Percentiles rank a stretch among this genome's conserved stretches.
phyloP scores from a whole-genome alignment of 2,888 invertebrate genomes.

The Mechanitis mazaeus region DNA sequence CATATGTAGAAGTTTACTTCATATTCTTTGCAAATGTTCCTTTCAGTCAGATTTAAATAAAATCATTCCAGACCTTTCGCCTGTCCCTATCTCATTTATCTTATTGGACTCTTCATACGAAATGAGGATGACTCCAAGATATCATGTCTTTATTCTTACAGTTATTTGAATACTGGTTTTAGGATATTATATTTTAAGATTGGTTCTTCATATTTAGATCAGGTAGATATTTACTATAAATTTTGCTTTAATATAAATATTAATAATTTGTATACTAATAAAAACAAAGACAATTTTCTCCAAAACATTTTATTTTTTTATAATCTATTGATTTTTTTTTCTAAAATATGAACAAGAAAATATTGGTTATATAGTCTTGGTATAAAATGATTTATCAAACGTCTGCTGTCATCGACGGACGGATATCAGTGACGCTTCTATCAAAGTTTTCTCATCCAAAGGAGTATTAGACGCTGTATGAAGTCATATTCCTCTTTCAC shows the following conservation, averaged over 20 bases:
- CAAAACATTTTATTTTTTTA: too few species aligned
- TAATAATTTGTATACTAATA: too few species aligned
- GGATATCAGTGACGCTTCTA: conserved; percentile 6
- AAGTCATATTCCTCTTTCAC: not conserved
- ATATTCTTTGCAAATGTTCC: not conserved
- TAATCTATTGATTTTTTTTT: too few species aligned
- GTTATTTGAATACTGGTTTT: not conserved
- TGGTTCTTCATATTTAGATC: too few species aligned
- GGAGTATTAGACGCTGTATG: not conserved
- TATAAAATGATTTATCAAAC: conserved; percentile 8
- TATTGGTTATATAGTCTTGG: not conserved
- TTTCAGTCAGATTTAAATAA: conserved; percentile 11
- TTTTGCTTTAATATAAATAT: too few species aligned
- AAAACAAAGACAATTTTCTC: too few species aligned
- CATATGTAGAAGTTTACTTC: not conserved
- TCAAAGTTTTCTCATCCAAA: conserved; percentile 4
- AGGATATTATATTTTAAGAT: too few species aligned
- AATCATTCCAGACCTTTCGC: not conserved
- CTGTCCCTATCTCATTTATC: not conserved
- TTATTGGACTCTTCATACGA: not conserved
- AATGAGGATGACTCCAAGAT: not conserved
- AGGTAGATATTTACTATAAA: too few species aligned
- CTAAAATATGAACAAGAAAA: too few species aligned
- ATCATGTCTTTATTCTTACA: not conserved
- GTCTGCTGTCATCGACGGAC: conserved; percentile 10